phyloP scores from a whole-genome alignment of 1,140 invertebrate genomes.

The Drosophila ohnishii region DNA sequence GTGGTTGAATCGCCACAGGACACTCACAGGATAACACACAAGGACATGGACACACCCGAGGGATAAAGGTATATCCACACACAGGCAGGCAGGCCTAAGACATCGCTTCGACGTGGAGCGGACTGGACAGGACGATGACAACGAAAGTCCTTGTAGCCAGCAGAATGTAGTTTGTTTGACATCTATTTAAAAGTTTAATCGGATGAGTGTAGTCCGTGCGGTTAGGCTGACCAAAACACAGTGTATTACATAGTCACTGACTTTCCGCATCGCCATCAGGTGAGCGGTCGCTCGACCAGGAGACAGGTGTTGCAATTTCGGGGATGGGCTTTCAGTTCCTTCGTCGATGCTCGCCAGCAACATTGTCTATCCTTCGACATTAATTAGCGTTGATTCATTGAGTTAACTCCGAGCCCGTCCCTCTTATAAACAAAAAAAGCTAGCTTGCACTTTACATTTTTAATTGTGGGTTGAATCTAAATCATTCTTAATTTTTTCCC shows the following conservation, averaged over 20 bases:
- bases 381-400: conserved; percentile 55
- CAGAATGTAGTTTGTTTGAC: conserved; percentile 80
- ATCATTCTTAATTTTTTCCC: neutral
- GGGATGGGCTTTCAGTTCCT: conserved; percentile 5
- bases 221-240: conserved; percentile 79
- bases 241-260: conserved; percentile 80
- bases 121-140: conserved; percentile 49
- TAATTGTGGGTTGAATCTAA: neutral
- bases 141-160: conserved; percentile 72
- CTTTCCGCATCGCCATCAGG: conserved; percentile 62
- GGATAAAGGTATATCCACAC: conserved; percentile 30
- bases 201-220: conserved; percentile 80
- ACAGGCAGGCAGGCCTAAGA: conserved; percentile 62
- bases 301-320: conserved; percentile 66
- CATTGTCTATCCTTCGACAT: conserved; percentile 43
- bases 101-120: conserved; percentile 56
- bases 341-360: conserved; percentile 9
- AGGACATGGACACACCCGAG: conserved; percentile 25
- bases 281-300: conserved; percentile 21
- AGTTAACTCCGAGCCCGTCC: neutral
- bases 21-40: conserved; percentile 29
- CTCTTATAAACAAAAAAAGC: neutral
- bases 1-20: conserved; percentile 43
- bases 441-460: neutral
- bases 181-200: conserved; percentile 82